Conservation (phyloP, 2,888 invertebrate species). For the Cephus runcator region DNA sequence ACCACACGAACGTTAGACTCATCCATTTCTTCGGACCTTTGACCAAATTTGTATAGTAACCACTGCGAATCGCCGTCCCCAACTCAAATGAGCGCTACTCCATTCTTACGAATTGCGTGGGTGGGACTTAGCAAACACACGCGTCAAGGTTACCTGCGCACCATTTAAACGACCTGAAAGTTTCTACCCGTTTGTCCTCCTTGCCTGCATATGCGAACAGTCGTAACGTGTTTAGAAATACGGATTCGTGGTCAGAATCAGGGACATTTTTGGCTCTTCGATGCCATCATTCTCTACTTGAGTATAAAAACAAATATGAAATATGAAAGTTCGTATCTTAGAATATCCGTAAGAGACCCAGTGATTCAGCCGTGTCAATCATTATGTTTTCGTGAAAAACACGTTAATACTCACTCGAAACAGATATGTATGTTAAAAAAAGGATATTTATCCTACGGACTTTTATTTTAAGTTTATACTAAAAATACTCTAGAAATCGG, state of each 20-base stretch:
- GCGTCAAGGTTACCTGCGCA: background rate
- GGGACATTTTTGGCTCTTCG: background rate
- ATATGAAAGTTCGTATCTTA: background rate
- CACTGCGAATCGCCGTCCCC: background rate
- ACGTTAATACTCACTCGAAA: background rate
- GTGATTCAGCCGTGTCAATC: background rate
- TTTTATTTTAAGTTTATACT: background rate
- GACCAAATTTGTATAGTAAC: background rate
- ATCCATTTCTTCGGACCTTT: background rate
- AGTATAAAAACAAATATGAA: background rate
- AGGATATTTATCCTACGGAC: background rate
- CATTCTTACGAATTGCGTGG: background rate
- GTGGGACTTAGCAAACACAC: background rate
- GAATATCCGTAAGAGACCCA: background rate
- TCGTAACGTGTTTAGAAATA: background rate
- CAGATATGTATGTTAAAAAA: background rate
- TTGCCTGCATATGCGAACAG: background rate
- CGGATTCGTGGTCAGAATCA: background rate
- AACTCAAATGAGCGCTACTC: background rate
- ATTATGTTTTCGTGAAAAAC: background rate
- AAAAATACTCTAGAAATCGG: background rate
- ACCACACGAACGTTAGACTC: background rate
- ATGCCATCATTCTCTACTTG: background rate
- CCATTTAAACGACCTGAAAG: background rate
- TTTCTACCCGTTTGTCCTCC: background rate